Evolutionary conservation across 2,888 invertebrate genomes (phyloP), one percentile per base, ranked within the genome.

Genomic region (Caenorhabditis sp.): DNA sequence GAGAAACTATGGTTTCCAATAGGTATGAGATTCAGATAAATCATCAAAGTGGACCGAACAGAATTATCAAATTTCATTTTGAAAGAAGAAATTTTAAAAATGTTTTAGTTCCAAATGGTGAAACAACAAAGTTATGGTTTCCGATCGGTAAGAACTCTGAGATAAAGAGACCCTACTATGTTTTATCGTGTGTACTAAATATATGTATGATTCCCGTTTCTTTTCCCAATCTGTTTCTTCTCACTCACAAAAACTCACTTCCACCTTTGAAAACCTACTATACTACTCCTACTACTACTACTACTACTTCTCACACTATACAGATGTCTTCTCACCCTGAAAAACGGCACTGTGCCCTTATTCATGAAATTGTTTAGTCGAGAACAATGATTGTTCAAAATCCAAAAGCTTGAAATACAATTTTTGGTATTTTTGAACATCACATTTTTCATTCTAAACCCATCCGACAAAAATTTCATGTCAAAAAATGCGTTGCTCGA

Each of bases 1-100:
- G 86, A 85, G 27, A 85, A 83, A 24, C 77, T 87, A n/a, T 87
- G 88, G 88, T 87, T 87, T 73, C 87, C 88, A 2, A 87, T 87
- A 50, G 85, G 85, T 83, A 64, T 43, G 43, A 43, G 14, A 43
- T 17, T 10, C 43, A 4, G 10, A 31, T 6, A 31, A 31, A 31
- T 36, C 6, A 23, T 55, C 62, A 6, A 49, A 62, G n/a, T 31
- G 10, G 31, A 6, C 10, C 5, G 4, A 6, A 31, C 5, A 31
- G 31, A 31, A 10, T 6, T 31, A 31, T 31, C 31, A 6, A 10
- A 31, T 10, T 10, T 31, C 10, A 31, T 31, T 31, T 31, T 10
- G 4, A 6, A 31, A 10, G 10, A 4, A 31, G 31, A 31, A 6
- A 31, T 31, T 31, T 31, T 6, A 6, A 31, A 31, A 31, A 31